Percentiles rank a stretch among this genome's conserved stretches.
phyloP scores from a whole-genome alignment of 2,888 invertebrate species.

The Megalurothrips usitatus region DNA sequence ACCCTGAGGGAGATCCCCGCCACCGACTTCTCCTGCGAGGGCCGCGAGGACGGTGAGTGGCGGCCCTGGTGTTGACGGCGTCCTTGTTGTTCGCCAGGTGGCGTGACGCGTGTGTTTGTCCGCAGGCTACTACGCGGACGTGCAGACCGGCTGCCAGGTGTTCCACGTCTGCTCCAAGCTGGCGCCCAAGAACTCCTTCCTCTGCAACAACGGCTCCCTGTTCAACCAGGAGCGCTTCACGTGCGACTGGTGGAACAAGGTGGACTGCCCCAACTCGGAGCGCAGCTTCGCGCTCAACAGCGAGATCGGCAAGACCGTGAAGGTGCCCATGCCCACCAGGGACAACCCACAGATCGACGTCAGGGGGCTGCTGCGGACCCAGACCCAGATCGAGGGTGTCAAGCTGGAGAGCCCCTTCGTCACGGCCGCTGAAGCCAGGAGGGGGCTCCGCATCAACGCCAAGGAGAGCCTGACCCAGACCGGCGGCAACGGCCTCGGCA shows the following conservation, averaged over 20 bases:
- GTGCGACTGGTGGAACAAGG: constrained; percentile 67
- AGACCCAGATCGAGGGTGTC: not conserved
- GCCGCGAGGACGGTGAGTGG: constrained; percentile 54
- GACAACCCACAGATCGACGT: not conserved
- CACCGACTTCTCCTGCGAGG: constrained; percentile 59
- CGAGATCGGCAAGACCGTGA: not conserved
- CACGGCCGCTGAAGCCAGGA: too few relatives aligned
- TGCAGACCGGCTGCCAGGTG: constrained; percentile 60
- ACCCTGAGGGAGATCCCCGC: constrained; percentile 56
- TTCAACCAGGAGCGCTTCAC: constrained; percentile 63
- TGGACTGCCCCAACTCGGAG: constrained; percentile 48
- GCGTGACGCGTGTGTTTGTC: constrained; percentile 35
- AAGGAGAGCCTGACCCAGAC: not conserved
- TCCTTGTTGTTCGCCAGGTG: not conserved
- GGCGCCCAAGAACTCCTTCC: constrained; percentile 56
- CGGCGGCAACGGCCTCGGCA: not conserved
- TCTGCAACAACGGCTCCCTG: constrained; percentile 63
- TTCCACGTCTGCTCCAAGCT: constrained; percentile 58
- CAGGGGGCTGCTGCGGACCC: not conserved
- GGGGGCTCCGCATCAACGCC: too few relatives aligned
- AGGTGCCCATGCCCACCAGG: constrained; percentile 4
- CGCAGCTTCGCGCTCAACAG: not conserved
- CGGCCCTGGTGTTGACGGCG: not conserved
- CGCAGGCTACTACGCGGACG: constrained; percentile 63
- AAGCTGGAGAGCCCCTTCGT: not conserved